Evolutionary conservation across 2,888 invertebrate genomes (phyloP).

Genomic region (Eugnorisma glareosa): DNA sequence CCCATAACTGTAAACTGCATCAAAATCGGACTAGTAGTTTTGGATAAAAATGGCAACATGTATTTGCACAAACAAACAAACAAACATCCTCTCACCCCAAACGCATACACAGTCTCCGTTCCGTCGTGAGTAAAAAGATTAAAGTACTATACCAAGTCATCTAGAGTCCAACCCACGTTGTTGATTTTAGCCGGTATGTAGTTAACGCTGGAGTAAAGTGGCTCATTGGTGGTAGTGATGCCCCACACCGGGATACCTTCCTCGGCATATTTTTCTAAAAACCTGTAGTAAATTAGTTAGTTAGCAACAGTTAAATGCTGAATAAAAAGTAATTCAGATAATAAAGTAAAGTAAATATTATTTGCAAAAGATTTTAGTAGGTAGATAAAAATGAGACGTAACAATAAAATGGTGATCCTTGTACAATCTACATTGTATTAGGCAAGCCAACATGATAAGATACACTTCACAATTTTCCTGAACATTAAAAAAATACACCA

Average conservation of each 20-base stretch:
- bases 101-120: no score
- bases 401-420: not conserved
- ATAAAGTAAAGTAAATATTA: not conserved
- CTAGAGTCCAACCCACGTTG: slow-evolving; percentile 93
- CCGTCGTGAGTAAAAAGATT: no score
- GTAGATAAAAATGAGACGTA: not conserved
- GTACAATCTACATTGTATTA: not conserved
- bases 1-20: no score
- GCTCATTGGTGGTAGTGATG: slow-evolving; percentile 96
- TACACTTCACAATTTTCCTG: no score
- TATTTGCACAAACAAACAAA: no score
- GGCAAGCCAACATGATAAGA: no score
- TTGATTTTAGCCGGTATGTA: slow-evolving; percentile 88
- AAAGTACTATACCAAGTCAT: slow-evolving; percentile 79
- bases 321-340: not conserved
- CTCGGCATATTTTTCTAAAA: slow-evolving; percentile 92
- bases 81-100: no score
- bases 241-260: slow-evolving; percentile 93
- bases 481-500: no score
- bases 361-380: not conserved
- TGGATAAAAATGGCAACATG: no score
- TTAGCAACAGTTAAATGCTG: not conserved
- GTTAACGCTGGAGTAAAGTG: slow-evolving; percentile 90
- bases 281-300: slow-evolving; percentile 90
- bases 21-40: no score